phyloP scores from a whole-genome alignment of 2,113 vertebrate genomes.

The Limnothrissa miodon region DNA sequence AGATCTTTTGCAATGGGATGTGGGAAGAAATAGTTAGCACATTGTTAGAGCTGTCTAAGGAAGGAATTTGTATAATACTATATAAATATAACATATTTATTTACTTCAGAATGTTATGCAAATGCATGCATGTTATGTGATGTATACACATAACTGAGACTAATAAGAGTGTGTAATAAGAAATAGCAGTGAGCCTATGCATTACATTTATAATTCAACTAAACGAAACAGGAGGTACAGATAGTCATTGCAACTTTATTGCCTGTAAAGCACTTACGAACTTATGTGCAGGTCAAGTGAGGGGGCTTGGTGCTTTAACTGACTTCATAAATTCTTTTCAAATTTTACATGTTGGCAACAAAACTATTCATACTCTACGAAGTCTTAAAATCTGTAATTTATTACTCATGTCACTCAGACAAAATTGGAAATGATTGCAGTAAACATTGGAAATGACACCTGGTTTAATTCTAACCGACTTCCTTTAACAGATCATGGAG shows the following conservation, averaged over 20 bases:
- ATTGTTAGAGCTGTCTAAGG: not conserved
- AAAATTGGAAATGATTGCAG: not conserved
- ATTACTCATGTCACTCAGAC: not conserved
- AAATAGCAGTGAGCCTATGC: too few relatives aligned
- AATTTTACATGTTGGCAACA: too few relatives aligned
- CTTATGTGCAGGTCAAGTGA: not conserved
- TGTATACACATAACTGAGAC: too few relatives aligned
- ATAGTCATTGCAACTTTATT: too few relatives aligned
- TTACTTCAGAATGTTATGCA: not conserved
- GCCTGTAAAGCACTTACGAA: too few relatives aligned
- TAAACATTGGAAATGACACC: not conserved
- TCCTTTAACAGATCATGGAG: slow-evolving; percentile 47
- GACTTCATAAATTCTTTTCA: not conserved
- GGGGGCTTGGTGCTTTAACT: not conserved
- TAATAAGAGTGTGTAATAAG: too few relatives aligned
- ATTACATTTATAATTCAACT: too few relatives aligned
- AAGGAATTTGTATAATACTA: too few relatives aligned
- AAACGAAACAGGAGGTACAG: too few relatives aligned
- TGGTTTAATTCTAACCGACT: slow-evolving; percentile 35
- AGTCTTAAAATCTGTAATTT: not conserved
- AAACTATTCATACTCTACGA: too few relatives aligned
- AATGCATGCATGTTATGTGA: too few relatives aligned
- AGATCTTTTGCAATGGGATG: slow-evolving; percentile 9
- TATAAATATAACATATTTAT: not conserved
- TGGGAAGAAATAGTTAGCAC: not conserved